Percentiles rank a stretch among this genome's conserved stretches.
Evolutionary conservation across 2,113 vertebrate species (phyloP).

Genomic region (Vidua macroura): DNA sequence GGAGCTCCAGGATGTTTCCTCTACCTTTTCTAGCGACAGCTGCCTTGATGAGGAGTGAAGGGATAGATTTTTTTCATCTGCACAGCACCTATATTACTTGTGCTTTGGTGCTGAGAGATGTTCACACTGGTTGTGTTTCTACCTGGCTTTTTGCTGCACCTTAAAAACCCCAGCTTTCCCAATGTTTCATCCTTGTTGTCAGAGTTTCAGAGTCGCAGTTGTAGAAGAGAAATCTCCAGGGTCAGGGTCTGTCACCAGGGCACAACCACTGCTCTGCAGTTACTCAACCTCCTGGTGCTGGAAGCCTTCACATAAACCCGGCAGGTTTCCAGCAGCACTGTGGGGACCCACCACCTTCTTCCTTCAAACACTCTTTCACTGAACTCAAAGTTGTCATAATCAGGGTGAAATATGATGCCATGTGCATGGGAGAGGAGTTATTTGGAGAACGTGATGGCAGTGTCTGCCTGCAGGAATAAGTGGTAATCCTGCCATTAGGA

Average conservation of each 20-base stretch:
- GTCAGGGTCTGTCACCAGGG: background rate
- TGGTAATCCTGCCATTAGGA: background rate
- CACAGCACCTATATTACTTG: rapidly evolving
- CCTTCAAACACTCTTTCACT: background rate
- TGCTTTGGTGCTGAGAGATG: background rate
- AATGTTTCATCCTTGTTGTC: background rate
- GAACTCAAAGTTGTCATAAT: background rate
- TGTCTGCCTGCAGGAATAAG: background rate
- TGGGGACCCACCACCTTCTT: rapidly evolving
- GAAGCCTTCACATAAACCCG: background rate
- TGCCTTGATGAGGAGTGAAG: background rate
- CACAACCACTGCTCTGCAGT: background rate
- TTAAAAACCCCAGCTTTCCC: background rate
- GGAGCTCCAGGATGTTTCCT: background rate
- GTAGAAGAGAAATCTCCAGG: background rate
- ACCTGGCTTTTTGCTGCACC: background rate
- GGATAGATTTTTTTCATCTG: background rate
- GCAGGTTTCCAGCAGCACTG: background rate
- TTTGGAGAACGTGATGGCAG: background rate
- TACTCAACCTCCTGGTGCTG: background rate
- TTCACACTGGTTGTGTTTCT: background rate
- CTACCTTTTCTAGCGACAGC: background rate
- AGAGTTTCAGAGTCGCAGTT: background rate
- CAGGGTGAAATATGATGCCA: background rate
- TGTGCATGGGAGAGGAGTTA: background rate